These are phyloP conservation scores for Spicauda simplicius DNA, from an alignment of 2,888 invertebrate genomes.

Conservation along the genomic window DNA sequence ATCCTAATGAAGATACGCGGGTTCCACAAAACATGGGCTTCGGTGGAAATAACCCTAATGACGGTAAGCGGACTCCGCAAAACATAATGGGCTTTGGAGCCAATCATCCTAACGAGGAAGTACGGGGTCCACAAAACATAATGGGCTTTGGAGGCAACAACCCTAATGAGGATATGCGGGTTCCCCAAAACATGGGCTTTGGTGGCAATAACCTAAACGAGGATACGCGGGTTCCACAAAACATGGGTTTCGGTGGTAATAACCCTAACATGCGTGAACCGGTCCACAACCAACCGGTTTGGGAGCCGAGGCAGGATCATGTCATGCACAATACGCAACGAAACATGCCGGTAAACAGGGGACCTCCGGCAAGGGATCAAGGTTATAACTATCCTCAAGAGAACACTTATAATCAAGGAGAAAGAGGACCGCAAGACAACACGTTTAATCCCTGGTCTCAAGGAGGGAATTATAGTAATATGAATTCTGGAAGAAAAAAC, in stretches of 20 bases:
- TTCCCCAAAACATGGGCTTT: neutral
- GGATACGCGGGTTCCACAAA: too few relatives aligned
- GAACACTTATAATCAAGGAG: constrained; percentile 33
- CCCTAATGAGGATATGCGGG: neutral
- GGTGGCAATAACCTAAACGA: too few relatives aligned
- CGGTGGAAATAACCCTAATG: too few relatives aligned
- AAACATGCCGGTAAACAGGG: neutral
- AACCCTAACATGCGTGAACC: constrained; percentile 23
- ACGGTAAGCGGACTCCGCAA: neutral
- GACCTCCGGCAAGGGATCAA: constrained; percentile 6
- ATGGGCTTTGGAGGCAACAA: neutral
- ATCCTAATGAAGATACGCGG: constrained; percentile 8
- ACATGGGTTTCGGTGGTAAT: neutral
- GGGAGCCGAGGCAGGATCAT: constrained; percentile 34
- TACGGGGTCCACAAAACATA: too few relatives aligned
- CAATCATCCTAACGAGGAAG: too few relatives aligned
- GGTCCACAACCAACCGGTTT: constrained; percentile 16
- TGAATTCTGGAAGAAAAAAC: constrained; percentile 26
- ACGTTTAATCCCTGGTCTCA: constrained; percentile 32
- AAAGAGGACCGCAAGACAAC: constrained; percentile 35
- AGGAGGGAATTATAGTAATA: constrained; percentile 17
- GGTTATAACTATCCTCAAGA: constrained; percentile 23
- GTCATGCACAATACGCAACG: neutral
- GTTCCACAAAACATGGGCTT: constrained; percentile 4
- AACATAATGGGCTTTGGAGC: neutral